phyloP scores from a whole-genome alignment of 2,797 vertebrate species.

The Acanthopagrus latus region DNA sequence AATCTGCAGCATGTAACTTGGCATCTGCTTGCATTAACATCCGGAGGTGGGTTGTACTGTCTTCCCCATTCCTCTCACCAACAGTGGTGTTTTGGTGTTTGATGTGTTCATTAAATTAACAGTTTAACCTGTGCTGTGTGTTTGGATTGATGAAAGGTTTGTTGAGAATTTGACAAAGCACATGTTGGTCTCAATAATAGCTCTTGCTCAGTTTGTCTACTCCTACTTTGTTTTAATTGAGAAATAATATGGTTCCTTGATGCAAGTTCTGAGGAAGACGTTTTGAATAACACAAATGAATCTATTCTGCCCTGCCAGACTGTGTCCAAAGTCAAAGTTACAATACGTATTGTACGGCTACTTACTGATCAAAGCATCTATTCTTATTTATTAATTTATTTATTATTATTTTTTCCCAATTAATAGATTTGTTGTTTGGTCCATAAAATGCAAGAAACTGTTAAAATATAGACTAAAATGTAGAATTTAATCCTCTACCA shows the following conservation, averaged over 20 bases:
- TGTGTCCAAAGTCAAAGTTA: not conserved
- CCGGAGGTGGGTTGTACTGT: not conserved
- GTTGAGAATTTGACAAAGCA: constrained; percentile 2
- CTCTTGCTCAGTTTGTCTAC: not conserved
- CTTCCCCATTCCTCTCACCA: not conserved
- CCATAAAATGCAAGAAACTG: too few relatives aligned
- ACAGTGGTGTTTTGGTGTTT: not conserved
- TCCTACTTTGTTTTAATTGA: not conserved
- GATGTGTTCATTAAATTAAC: not conserved
- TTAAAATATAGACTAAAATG: too few relatives aligned
- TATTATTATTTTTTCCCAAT: too few relatives aligned
- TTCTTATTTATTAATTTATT: too few relatives aligned
- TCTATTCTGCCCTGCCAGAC: not conserved
- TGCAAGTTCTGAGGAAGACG: not conserved
- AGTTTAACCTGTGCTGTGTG: not conserved
- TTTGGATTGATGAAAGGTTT: not conserved
- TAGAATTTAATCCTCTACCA: not conserved
- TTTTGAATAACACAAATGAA: not conserved
- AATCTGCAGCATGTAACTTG: not conserved
- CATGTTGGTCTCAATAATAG: not conserved
- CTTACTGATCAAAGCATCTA: too few relatives aligned
- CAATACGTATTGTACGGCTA: not conserved
- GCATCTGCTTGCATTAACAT: not conserved
- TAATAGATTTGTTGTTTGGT: too few relatives aligned
- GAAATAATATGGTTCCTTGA: not conserved